Conservation (phyloP, 2,888 invertebrate species). For the Linnaemya tessellans region DNA sequence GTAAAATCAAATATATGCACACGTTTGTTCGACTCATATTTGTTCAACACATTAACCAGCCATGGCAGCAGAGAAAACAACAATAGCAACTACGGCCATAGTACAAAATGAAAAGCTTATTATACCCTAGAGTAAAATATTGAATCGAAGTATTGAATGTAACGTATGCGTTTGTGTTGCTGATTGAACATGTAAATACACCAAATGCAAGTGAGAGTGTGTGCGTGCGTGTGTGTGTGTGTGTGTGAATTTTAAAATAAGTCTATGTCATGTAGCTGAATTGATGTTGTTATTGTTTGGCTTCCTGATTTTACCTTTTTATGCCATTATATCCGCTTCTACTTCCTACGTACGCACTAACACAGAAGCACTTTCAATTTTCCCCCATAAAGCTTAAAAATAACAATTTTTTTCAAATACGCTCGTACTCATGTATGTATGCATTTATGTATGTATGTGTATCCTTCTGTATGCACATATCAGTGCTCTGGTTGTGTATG, state of each 20-base stretch:
- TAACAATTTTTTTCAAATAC: slow-evolving; percentile 14
- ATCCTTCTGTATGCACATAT: background rate
- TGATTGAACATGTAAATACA: slow-evolving; percentile 26
- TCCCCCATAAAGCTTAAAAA: slow-evolving; percentile 9
- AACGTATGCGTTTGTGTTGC: slow-evolving; percentile 29
- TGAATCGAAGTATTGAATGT: slow-evolving; percentile 72
- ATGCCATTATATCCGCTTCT: slow-evolving; percentile 60
- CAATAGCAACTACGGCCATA: slow-evolving; percentile 44
- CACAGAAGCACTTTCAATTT: slow-evolving; percentile 45
- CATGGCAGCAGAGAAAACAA: slow-evolving; percentile 18
- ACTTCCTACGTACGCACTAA: slow-evolving; percentile 57
- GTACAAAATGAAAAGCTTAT: slow-evolving; percentile 77
- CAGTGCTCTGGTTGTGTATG: too few species aligned
- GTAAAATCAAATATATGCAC: background rate
- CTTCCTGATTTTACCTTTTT: slow-evolving; percentile 76
- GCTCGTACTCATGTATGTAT: background rate
- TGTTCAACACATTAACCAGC: slow-evolving; percentile 26
- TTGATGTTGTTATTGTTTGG: slow-evolving; percentile 80
- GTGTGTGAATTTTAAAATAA: slow-evolving; percentile 61
- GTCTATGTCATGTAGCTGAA: slow-evolving; percentile 57
- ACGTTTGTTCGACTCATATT: background rate
- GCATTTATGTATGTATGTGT: background rate
- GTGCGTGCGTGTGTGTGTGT: slow-evolving; percentile 19
- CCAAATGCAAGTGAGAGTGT: too few species aligned
- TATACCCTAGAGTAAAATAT: slow-evolving; percentile 81